Percentiles rank a stretch among this genome's conserved stretches.
phyloP scores from a whole-genome alignment of 2,797 vertebrate genomes.

The Eurystomus glaucurus region DNA sequence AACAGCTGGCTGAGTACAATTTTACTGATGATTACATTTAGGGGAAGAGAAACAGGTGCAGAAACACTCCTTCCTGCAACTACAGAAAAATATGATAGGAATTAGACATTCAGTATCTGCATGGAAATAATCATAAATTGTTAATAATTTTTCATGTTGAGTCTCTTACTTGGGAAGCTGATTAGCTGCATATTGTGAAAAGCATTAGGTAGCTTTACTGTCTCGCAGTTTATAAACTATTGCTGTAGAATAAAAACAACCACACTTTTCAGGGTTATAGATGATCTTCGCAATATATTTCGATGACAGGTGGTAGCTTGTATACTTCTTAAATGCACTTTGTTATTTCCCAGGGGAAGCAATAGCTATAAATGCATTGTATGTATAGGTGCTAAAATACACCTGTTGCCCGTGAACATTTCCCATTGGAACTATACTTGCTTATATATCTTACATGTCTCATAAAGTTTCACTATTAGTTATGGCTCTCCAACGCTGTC shows the following conservation, averaged over 20 bases:
- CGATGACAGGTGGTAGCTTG: neutral
- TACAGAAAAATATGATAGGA: conserved; percentile 31
- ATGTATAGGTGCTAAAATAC: neutral
- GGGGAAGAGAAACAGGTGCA: conserved; percentile 49
- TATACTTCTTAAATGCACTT: neutral
- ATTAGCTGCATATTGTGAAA: conserved; percentile 28
- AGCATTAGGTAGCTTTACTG: neutral
- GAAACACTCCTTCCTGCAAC: conserved; percentile 36
- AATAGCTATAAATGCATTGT: neutral
- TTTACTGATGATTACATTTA: conserved; percentile 49
- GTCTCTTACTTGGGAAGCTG: neutral
- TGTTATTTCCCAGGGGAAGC: neutral
- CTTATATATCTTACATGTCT: neutral
- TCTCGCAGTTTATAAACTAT: neutral
- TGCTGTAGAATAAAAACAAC: neutral
- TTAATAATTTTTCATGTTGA: conserved; percentile 42
- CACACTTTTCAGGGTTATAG: neutral
- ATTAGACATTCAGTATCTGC: conserved; percentile 42
- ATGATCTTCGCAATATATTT: neutral
- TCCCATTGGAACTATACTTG: neutral
- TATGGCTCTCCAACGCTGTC: neutral
- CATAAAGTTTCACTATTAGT: neutral
- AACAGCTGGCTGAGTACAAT: conserved; percentile 7
- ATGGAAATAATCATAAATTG: conserved; percentile 45
- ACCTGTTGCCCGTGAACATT: neutral